phyloP scores from a whole-genome alignment of 1,140 invertebrate species.

The Cotesia typhae region DNA sequence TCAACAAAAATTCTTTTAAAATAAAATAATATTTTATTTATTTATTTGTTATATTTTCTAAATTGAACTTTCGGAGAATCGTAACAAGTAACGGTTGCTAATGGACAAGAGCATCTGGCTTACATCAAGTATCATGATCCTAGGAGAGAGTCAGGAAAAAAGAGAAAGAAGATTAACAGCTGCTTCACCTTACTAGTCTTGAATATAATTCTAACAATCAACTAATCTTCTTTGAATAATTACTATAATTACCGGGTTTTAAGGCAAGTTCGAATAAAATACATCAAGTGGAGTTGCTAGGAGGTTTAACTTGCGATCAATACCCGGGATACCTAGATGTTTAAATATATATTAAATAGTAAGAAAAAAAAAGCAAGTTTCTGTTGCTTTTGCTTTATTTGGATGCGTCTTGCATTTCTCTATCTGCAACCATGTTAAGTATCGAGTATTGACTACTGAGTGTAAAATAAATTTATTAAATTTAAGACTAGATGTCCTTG shows the following conservation, averaged over 20 bases:
- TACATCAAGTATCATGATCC: background rate
- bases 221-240: background rate
- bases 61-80: constrained; percentile 1
- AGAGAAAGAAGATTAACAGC: constrained; percentile 21
- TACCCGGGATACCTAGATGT: constrained; percentile 25
- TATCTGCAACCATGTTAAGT: constrained; percentile 31
- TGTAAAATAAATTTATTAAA: no score
- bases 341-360: constrained; percentile 18
- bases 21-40: background rate
- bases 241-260: background rate
- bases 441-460: no score
- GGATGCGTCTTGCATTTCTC: constrained; percentile 40
- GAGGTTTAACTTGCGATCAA: constrained; percentile 29
- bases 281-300: constrained; percentile 1
- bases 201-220: no score
- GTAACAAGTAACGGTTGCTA: background rate
- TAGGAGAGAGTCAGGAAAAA: background rate
- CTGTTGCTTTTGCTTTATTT: constrained; percentile 49
- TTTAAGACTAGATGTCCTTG: constrained; percentile 53
- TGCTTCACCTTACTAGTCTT: background rate
- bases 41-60: background rate
- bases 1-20: background rate
- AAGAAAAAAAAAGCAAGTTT: constrained; percentile 26
- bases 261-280: no score
- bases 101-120: constrained; percentile 26